Evolutionary conservation across 2,797 vertebrate species (phyloP).

Genomic region (Gobio occitaniae): DNA sequence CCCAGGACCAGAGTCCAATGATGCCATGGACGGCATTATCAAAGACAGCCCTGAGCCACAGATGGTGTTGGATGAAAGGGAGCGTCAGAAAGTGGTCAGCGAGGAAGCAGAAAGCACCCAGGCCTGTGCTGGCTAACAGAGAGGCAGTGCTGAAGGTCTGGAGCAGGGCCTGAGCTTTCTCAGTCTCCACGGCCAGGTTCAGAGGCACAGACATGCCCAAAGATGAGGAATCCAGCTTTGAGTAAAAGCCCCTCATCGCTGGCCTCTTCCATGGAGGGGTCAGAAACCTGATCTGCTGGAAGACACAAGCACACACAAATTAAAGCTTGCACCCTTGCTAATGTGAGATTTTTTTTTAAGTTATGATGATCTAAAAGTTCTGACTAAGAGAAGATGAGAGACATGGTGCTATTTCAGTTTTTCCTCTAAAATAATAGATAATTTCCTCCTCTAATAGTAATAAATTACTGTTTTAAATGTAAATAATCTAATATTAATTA

Average conservation of each 20-base stretch:
- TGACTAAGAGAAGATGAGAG: background rate
- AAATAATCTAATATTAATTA: background rate
- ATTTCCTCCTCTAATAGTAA: too few species aligned
- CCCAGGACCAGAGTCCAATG: conserved; percentile 96
- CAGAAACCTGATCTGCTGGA: conserved; percentile 30
- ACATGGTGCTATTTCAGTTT: too few species aligned
- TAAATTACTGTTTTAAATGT: background rate
- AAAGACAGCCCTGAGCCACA: conserved; percentile 87
- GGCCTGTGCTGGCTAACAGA: conserved; percentile 85
- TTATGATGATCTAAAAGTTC: background rate
- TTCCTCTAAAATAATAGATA: too few species aligned
- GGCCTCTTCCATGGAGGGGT: conserved; percentile 57
- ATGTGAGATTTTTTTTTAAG: background rate
- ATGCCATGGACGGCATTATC: conserved; percentile 90
- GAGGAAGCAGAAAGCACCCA: conserved; percentile 89
- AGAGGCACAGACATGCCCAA: conserved; percentile 68
- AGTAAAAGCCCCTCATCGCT: conserved; percentile 79
- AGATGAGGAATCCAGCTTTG: conserved; percentile 76
- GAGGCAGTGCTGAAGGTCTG: conserved; percentile 91
- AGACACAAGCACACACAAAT: background rate
- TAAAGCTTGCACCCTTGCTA: background rate
- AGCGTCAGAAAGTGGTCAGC: conserved; percentile 86
- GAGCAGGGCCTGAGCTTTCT: conserved; percentile 89
- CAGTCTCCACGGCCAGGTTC: conserved; percentile 88
- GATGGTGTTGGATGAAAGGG: conserved; percentile 83